Percentiles rank a stretch among this genome's conserved stretches.
These are phyloP conservation scores for Urophycis tenuis DNA, from an alignment of 2,797 vertebrate genomes.

Conservation along the genomic window DNA sequence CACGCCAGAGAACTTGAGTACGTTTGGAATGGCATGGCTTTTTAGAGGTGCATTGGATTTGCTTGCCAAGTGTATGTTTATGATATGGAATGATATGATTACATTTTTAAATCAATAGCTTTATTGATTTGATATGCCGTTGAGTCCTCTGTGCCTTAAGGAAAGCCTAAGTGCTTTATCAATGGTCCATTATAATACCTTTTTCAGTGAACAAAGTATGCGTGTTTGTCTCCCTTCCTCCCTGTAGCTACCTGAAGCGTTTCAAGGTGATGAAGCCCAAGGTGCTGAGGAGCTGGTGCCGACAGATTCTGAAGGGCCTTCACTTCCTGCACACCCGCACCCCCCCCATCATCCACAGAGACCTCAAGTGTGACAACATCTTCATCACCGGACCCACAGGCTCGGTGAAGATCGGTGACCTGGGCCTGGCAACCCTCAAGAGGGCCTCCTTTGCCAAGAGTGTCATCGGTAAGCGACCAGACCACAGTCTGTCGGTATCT, in stretches of 20 bases:
- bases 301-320: conserved; percentile 96
- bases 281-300: conserved; percentile 93
- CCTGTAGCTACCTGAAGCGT: conserved; percentile 87
- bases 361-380: conserved; percentile 99
- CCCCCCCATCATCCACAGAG: conserved; percentile 95
- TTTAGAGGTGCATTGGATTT: neutral
- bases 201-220: neutral
- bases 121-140: neutral
- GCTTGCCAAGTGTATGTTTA: neutral
- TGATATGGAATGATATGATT: neutral
- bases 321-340: conserved; percentile 94
- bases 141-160: neutral
- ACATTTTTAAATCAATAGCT: neutral
- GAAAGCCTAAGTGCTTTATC: neutral
- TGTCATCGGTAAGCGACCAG: conserved; percentile 82
- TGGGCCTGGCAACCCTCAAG: conserved; percentile 95
- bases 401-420: conserved; percentile 96
- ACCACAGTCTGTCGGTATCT: neutral
- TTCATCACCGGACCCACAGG: conserved; percentile 98
- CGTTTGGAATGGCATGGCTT: neutral
- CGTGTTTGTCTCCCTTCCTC: neutral
- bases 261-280: conserved; percentile 99
- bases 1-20: neutral
- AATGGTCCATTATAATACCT: neutral
- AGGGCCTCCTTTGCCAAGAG: conserved; percentile 98